Evolutionary conservation across 2,888 invertebrate genomes (phyloP), one percentile per base, ranked within the genome.

Genomic region (Antheraea yamamai): DNA sequence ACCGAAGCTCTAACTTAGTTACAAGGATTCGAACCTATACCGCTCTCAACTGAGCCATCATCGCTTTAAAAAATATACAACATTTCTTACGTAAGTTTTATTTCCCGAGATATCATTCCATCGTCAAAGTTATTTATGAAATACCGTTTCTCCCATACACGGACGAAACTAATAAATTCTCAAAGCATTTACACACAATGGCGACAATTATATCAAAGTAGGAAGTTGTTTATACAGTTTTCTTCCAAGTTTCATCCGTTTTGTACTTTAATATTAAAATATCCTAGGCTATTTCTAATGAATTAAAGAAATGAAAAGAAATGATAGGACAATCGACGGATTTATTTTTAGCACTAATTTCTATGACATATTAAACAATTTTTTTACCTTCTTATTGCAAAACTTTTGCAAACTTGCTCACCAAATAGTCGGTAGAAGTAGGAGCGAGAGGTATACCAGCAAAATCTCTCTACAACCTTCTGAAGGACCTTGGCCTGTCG

Each of bases 201-300:
- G 79, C 78, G 78, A 82, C 77, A 84, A 81, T 78, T 79, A 20
- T 55, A 84, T 81, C 76, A 75, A 75, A 75, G 26, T 81, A 79
- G 81, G 75, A 79, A 83, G 81, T 78, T 81, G 78, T 77, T 75
- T 78, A 78, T 76, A 78, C 23, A 35, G 7, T 68, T 68, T 35
- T 35, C 68, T 68, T 55, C 55, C 7, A 55, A 18, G 18, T n/a
- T n/a, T 55, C 20, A 20, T 20, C 7, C 7, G 18, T 20, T 55
- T 55, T 20, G 55, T 55, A 20, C 18, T 3, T 55, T 20, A 47
- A 55, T 4, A 55, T 55, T 55, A 20, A 55, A 55, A 55, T 55
- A 55, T 20, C 6, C 18, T 55, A 55, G 7, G 55, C 7, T 55
- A 55, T 55, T 20, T 55, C 55, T 20, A 55, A n/a, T 7, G 55